Percentiles rank a stretch among this genome's conserved stretches.
These are phyloP conservation scores for Aphelinus certus DNA, from an alignment of 1,140 invertebrate genomes.

Conservation along the genomic window DNA sequence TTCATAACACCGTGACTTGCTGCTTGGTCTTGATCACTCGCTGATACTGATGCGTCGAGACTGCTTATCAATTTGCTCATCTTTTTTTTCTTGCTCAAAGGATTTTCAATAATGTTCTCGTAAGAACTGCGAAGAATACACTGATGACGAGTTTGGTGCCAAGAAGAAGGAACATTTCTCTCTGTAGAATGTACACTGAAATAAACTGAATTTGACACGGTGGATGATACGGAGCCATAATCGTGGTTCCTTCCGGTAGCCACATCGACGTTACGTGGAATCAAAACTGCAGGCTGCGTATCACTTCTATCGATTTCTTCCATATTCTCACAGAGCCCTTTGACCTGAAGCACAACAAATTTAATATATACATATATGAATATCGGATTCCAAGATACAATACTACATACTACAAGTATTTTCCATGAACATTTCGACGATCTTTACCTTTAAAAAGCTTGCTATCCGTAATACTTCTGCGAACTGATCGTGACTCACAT, in stretches of 20 bases:
- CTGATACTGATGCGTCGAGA: conserved; percentile 82
- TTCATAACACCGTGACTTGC: conserved; percentile 54
- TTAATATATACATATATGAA: too few species aligned
- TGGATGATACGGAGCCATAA: conserved; percentile 65
- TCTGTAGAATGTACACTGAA: conserved; percentile 47
- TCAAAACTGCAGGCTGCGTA: conserved; percentile 50
- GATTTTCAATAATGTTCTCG: conserved; percentile 73
- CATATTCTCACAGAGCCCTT: conserved; percentile 72
- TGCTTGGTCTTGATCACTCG: conserved; percentile 79
- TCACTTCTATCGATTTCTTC: conserved; percentile 40
- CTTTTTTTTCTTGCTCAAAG: conserved; percentile 76
- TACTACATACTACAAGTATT: too few species aligned
- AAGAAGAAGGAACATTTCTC: conserved; percentile 50
- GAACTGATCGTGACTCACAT: conserved; percentile 85
- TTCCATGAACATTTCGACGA: too few species aligned
- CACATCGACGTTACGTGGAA: conserved; percentile 64
- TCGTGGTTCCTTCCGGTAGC: conserved; percentile 57
- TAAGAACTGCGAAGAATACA: conserved; percentile 71
- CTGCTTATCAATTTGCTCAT: conserved; percentile 72
- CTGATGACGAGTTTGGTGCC: conserved; percentile 52
- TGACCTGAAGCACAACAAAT: conserved; percentile 64
- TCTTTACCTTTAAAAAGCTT: conserved; percentile 73
- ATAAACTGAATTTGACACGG: conserved; percentile 40
- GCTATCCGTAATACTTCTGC: conserved; percentile 82
- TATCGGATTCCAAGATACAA: too few species aligned